Conservation (phyloP, 2,113 vertebrate genomes). For the Quiscalus mexicanus region DNA sequence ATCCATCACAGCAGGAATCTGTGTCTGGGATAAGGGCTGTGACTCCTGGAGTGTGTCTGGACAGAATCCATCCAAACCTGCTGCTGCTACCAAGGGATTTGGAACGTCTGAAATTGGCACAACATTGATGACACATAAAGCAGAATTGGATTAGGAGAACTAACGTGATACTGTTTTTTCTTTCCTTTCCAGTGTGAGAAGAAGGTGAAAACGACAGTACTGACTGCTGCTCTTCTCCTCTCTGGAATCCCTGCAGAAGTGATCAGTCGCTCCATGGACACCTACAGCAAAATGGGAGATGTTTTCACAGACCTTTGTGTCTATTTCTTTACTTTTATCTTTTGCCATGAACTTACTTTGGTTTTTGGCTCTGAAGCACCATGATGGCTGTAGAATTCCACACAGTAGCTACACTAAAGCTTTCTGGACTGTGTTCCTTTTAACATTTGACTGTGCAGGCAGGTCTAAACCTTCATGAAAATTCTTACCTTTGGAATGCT, state of each 20-base stretch:
- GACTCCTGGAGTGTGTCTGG: not conserved
- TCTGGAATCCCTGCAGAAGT: constrained; percentile 96
- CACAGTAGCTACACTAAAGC: constrained; percentile 1
- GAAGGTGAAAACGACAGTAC: constrained; percentile 89
- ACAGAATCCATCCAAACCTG: not conserved
- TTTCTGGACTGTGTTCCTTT: constrained; percentile 20
- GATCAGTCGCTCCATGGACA: constrained; percentile 96
- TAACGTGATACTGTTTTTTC: not conserved
- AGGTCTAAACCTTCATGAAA: constrained; percentile 32
- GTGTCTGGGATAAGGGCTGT: not conserved
- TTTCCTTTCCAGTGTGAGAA: constrained; percentile 83
- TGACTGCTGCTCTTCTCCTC: constrained; percentile 91
- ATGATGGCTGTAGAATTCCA: constrained; percentile 62
- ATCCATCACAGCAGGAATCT: not conserved
- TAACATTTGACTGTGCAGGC: constrained; percentile 30
- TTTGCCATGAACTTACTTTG: constrained; percentile 87
- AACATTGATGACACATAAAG: not conserved
- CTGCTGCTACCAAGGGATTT: accelerated
- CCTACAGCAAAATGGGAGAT: constrained; percentile 96
- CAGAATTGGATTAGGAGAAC: not conserved
- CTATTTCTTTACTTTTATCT: constrained; percentile 97
- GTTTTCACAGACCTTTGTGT: constrained; percentile 96
- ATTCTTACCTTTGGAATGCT: constrained; percentile 36
- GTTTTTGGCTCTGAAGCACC: constrained; percentile 82
- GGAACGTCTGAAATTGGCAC: not conserved